Evolutionary conservation across 2,888 invertebrate genomes (phyloP).

Genomic region (Abrostola tripartita): DNA sequence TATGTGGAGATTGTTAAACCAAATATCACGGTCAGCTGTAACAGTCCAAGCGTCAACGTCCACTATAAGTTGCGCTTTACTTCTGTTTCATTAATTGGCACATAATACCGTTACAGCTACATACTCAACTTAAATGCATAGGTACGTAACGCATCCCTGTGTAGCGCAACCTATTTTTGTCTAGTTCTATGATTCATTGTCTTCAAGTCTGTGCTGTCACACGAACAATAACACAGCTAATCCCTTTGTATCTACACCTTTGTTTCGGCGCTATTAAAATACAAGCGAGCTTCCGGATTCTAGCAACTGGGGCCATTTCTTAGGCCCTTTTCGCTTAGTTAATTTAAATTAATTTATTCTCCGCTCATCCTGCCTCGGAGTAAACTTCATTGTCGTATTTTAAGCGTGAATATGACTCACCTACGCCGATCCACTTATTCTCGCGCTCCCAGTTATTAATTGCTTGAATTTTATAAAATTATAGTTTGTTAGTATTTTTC

Average conservation of each 20-base stretch:
- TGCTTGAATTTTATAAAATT: slow-evolving; percentile 48
- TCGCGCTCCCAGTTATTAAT: slow-evolving; percentile 45
- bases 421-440: slow-evolving; percentile 53
- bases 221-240: slow-evolving; percentile 75
- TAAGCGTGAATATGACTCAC: slow-evolving; percentile 60
- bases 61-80: background rate
- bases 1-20: slow-evolving; percentile 17
- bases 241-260: slow-evolving; percentile 80
- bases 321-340: slow-evolving; percentile 81
- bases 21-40: slow-evolving; percentile 21
- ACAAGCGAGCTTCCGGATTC: slow-evolving; percentile 78
- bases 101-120: background rate
- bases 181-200: slow-evolving; percentile 62
- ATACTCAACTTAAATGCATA: slow-evolving; percentile 35
- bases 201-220: slow-evolving; percentile 58
- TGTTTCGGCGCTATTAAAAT: slow-evolving; percentile 80
- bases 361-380: slow-evolving; percentile 70
- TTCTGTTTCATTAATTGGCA: background rate
- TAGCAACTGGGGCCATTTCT: slow-evolving; percentile 76
- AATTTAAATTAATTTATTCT: slow-evolving; percentile 85
- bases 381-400: slow-evolving; percentile 71
- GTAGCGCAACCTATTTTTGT: slow-evolving; percentile 53
- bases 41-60: slow-evolving; percentile 30
- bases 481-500: slow-evolving; percentile 42
- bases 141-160: slow-evolving; percentile 24